Evolutionary conservation across 2,888 invertebrate species (phyloP), one percentile per base, ranked within the genome.

Genomic region (Eudemis profundana): DNA sequence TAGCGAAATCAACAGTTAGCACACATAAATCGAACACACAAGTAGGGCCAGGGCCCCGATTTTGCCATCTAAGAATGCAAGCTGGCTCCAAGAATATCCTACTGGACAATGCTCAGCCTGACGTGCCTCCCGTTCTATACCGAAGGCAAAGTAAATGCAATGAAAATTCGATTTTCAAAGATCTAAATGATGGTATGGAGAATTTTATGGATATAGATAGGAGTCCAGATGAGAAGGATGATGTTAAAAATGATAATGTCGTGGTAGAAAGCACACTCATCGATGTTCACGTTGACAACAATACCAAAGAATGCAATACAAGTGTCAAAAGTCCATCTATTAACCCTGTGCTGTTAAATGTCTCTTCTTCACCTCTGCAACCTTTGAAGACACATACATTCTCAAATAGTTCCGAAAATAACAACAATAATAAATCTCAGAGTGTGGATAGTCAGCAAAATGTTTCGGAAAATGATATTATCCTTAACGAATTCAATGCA

Each of bases 1-100:
- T 90, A 69, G 92, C 90, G 15, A 92, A 93, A 69, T 92, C 92
- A 14, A 92, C 92, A 46, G 89, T 92, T 12, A 92, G 92, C 72
- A 90, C 90, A 38, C 92, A 92, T 62, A 92, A 90, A 73, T 92
- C 91, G 47, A 90, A 86, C 66, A 87, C 85, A 14, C 90, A 90
- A 75, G 91, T 93, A 0, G 93, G 93, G 1, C 93, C 93, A 10
- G 96, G 96, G 0, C 96, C 96, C 1, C 93, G 96, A 69, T 94
- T 96, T 74, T 96, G 96, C 76, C 95, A 96, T 57, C 93, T 96
- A 78, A 93, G 96, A 38, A 93, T 96, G 75, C 96, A 96, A 76
- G 95, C 95, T 4, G 96, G 96, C 4, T 95, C 96, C 10, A 96
- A 95, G 78, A 97, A 96, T 81, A 96, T 97, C 74, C 87, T 97